These are phyloP conservation scores for Napeogenes sylphis DNA, from an alignment of 2,888 invertebrate species.

Conservation along the genomic window DNA sequence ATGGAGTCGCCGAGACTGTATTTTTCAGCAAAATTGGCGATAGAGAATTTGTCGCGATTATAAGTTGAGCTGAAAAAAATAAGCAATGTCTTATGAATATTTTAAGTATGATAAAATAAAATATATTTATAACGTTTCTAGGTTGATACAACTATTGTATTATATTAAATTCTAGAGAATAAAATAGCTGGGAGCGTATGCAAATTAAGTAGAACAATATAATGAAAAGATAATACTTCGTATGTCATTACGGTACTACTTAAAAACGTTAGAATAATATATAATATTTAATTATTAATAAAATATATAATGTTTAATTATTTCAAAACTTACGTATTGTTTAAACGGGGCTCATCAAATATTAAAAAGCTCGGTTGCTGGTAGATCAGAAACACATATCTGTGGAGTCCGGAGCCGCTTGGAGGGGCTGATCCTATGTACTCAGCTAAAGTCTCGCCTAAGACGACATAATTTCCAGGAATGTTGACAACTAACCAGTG, in stretches of 20 bases:
- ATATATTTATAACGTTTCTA: neutral
- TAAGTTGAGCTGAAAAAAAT: constrained; percentile 60
- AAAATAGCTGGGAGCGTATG: too few species aligned
- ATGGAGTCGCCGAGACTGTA: constrained; percentile 85
- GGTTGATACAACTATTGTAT: too few species aligned
- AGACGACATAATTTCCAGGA: constrained; percentile 81
- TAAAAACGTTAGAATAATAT: too few species aligned
- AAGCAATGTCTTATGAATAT: neutral
- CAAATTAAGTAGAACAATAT: too few species aligned
- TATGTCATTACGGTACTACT: too few species aligned
- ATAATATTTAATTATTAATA: too few species aligned
- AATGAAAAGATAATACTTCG: too few species aligned
- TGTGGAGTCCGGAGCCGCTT: constrained; percentile 83
- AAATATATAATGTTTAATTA: neutral
- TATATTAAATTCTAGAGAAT: too few species aligned
- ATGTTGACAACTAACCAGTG: constrained; percentile 95
- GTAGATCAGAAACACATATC: constrained; percentile 88
- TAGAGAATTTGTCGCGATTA: constrained; percentile 60
- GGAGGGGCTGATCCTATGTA: constrained; percentile 94
- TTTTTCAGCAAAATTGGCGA: constrained; percentile 82
- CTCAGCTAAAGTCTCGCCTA: constrained; percentile 85
- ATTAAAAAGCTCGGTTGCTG: constrained; percentile 80
- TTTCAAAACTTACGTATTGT: constrained; percentile 62
- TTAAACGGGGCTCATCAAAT: constrained; percentile 75
- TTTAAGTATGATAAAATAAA: neutral